Evolutionary conservation across 2,797 vertebrate genomes (phyloP), one percentile per base, ranked within the genome.

Genomic region (Enteromius viviparus): DNA sequence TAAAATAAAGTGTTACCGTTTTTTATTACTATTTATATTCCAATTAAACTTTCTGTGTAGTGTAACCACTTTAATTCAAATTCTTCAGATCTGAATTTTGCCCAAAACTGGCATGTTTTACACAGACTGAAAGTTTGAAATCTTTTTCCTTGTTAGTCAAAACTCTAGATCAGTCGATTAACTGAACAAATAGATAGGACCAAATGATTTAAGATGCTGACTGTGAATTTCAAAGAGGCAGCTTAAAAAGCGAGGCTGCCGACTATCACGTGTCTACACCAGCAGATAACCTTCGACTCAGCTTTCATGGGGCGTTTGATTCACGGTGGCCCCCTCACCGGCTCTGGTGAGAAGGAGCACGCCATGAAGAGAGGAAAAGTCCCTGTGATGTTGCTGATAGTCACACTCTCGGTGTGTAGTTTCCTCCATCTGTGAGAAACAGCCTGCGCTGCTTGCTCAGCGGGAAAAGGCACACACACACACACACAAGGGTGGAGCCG

Each of bases 361-460:
- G 37, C 7, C 26, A 55, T 75, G 47, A 58, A 64, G 81, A 53
- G 81, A 79, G 78, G 64, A 82, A 87, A 77, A 85, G 29, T 72
- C 81, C 86, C 81, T 68, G 78, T 71, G 85, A 87, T 88, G 81
- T 77, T 79, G 80, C 64, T 78, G 76, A 84, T 85, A 84, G 81
- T 89, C 83, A 85, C 84, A 84, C 81, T 80, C 68, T 40, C 76
- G 70, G 80, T 53, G 60, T 85, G 84, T 58, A 84, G 86, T 86
- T 89, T 85, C 86, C 74, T 85, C 86, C 80, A 80, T 86, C 58
- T 84, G 81, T 72, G 85, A 80, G 84, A 85, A 84, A 85, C 75
- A 75, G 81, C 34, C 75, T 58, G 60, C 5, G 34, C 72, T 60
- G 68, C 76, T 70, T 72, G 45, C 75, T 45, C 77, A 83, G 60